A percentile compares a stretch with the other conserved stretches of the same genome.
Evolutionary conservation across 2,797 vertebrate species (phyloP).

Genomic region (Scarus forsteni): DNA sequence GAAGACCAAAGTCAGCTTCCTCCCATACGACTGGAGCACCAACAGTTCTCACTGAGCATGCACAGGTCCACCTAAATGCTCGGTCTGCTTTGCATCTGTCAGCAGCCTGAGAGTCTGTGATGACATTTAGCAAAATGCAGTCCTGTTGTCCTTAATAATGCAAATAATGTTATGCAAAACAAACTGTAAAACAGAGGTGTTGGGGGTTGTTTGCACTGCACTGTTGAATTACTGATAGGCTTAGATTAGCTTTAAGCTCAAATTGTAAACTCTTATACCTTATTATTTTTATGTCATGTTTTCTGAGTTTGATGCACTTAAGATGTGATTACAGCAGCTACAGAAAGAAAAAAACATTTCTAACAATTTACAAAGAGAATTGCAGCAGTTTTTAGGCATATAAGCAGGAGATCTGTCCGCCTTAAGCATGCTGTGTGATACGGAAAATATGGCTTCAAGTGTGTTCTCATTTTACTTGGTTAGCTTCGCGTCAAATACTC

Average conservation of each 20-base stretch:
- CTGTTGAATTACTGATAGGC: slow-evolving; percentile 3
- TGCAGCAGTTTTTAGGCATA: not conserved
- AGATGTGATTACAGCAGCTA: not conserved
- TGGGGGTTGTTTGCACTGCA: slow-evolving; percentile 48
- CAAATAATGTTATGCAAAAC: slow-evolving; percentile 63
- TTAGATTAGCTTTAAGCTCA: slow-evolving; percentile 11
- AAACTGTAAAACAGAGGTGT: slow-evolving; percentile 17
- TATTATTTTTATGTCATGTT: slow-evolving; percentile 1
- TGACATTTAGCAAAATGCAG: slow-evolving; percentile 8
- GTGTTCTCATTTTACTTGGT: not conserved
- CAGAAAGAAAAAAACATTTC: not conserved
- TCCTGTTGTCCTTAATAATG: slow-evolving; percentile 17
- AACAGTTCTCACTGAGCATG: slow-evolving; percentile 80
- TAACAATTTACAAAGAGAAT: slow-evolving; percentile 13
- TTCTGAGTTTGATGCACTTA: not conserved
- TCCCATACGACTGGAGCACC: slow-evolving; percentile 87
- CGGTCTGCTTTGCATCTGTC: slow-evolving; percentile 2
- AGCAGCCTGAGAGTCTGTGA: not conserved
- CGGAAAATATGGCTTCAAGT: not conserved
- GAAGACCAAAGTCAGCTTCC: slow-evolving; percentile 84
- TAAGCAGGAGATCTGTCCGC: not conserved
- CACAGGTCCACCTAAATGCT: slow-evolving; percentile 6
- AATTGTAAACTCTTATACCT: not conserved
- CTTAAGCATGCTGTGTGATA: not conserved
- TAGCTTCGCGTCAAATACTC: slow-evolving; percentile 43